Percentiles rank a stretch among this genome's conserved stretches.
Conservation (phyloP, 2,888 invertebrate species). For the Acheta domesticus region DNA sequence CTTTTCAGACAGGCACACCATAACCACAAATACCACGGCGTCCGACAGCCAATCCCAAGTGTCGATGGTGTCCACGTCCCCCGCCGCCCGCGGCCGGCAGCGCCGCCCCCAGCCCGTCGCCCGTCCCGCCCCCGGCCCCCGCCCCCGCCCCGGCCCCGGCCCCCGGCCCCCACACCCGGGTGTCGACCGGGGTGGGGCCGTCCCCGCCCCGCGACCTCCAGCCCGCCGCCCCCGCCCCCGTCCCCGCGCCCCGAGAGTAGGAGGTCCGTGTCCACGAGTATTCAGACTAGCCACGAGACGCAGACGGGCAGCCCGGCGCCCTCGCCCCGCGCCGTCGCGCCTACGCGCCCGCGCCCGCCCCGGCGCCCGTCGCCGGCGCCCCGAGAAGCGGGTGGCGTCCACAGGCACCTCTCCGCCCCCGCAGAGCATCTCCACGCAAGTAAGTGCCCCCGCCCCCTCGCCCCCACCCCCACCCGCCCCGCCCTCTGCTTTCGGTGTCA, state of each 20-base stretch:
- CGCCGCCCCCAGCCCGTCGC: conserved; percentile 23
- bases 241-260: not conserved
- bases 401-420: conserved; percentile 84
- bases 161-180: conserved; percentile 42
- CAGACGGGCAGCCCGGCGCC: not conserved
- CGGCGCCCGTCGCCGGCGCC: conserved; percentile 18
- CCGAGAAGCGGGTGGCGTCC: conserved; percentile 49
- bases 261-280: conserved; percentile 18
- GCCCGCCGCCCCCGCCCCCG: not conserved
- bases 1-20: conserved; percentile 31
- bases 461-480: not conserved
- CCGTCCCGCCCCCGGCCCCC: not conserved
- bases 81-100: conserved; percentile 26
- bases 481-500: too few species aligned
- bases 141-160: not conserved
- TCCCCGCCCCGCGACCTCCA: conserved; percentile 54
- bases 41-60: conserved; percentile 35
- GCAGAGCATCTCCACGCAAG: conserved; percentile 83
- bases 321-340: not conserved
- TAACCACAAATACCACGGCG: conserved; percentile 20
- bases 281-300: conserved; percentile 18
- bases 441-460: conserved; percentile 44
- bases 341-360: not conserved
- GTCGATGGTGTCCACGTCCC: conserved; percentile 31
- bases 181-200: conserved; percentile 62